phyloP scores from a whole-genome alignment of 2,888 invertebrate genomes.

The Escarpia spicata region DNA sequence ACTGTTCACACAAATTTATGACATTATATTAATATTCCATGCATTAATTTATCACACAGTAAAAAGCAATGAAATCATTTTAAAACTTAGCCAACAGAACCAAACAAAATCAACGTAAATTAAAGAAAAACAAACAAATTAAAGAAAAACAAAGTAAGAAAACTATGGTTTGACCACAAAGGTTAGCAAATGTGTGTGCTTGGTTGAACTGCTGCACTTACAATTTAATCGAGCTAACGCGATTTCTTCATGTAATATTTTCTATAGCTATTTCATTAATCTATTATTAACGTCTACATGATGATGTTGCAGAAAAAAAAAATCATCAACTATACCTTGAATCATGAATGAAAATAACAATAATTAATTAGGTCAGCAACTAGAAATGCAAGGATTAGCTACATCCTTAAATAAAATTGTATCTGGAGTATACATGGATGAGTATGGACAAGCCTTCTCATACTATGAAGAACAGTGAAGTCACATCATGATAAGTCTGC shows the following conservation, averaged over 20 bases:
- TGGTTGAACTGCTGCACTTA: not conserved
- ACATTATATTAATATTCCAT: not conserved
- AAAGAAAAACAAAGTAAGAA: not conserved
- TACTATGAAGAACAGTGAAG: not conserved
- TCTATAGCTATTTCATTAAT: not conserved
- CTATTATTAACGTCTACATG: not conserved
- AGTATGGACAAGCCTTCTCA: not conserved
- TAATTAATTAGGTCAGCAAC: not conserved
- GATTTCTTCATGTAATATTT: not conserved
- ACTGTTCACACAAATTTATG: not conserved
- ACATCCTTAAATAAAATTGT: not conserved
- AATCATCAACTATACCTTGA: not conserved
- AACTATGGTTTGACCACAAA: not conserved
- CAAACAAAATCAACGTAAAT: not conserved
- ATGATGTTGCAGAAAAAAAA: not conserved
- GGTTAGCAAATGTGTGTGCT: not conserved
- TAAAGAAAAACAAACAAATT: not conserved
- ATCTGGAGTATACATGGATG: not conserved
- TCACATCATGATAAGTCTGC: not conserved
- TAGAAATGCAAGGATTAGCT: not conserved
- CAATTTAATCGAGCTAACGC: not conserved
- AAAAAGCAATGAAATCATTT: not conserved
- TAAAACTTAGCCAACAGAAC: not conserved
- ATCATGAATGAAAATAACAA: not conserved
- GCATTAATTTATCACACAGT: not conserved